Base-by-base conservation (phyloP, 2,797 vertebrate species). In the Sciaenops ocellatus region DNA sequence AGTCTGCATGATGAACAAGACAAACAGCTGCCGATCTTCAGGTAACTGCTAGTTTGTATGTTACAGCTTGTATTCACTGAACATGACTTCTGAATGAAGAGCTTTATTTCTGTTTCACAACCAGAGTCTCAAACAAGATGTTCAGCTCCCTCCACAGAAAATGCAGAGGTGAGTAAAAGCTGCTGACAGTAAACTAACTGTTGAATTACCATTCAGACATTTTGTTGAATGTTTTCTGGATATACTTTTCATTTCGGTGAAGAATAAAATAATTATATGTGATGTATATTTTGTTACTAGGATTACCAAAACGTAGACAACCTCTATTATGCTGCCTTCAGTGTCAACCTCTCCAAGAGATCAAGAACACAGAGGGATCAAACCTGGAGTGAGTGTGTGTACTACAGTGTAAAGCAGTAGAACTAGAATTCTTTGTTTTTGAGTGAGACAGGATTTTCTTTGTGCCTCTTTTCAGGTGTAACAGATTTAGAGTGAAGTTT, bases 291-390 rank as follows among this genome's bases (percentile, higher is more conserved):
- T 41, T 60, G 4, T 57, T 7, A n/a, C 46, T 57, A 81, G 78
- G 34, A 0, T 20, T 18, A 60, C 26, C 2, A 47, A 46, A 52
- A 71, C 1, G 20, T 13, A 72, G 62, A 70, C 26, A 47, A 52
- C 46, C 70, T 85, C 10, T 51, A 78, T 62, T 78, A 79, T 22
- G 66, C 63, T 16, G 67, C 71, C 54, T 20, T 78, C n/a, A n/a
- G n/a, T n/a, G n/a, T n/a, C n/a, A n/a, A n/a, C n/a, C n/a, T n/a
- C n/a, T n/a, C n/a, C 10, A 59, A 42, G 13, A 63, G 22, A 47
- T 15, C 44, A 44, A 46, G 48, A 16, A 9, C 9, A 26, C 62
- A 57, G 52, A 41, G 5, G 11, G 12, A 73, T 7, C 17, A 2
- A 16, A 74, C 22, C 48, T 5, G 3, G 10, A 50, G 8, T 66